A percentile compares a stretch with the other conserved stretches of the same genome.
These are phyloP conservation scores for Drosophila lowei DNA, from an alignment of 1,140 invertebrate genomes.

Conservation along the genomic window DNA sequence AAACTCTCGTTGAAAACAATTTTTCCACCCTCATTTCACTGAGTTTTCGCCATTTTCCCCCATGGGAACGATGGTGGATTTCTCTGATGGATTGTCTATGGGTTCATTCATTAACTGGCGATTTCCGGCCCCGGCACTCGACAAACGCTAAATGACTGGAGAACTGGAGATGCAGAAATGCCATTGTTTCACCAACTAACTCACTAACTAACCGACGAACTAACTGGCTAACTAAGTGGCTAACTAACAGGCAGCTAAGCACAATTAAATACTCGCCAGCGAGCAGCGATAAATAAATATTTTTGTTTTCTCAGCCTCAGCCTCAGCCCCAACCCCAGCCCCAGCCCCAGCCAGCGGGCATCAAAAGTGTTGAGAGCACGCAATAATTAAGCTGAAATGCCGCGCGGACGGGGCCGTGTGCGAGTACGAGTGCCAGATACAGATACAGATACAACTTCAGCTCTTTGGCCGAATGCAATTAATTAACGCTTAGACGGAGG, in stretches of 20 bases:
- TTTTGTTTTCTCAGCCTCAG: constrained; percentile 34
- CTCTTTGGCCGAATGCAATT: constrained; percentile 49
- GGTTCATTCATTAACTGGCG: constrained; percentile 35
- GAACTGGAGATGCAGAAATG: constrained; percentile 50
- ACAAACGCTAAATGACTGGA: constrained; percentile 39
- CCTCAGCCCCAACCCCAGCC: neutral
- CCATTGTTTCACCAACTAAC: constrained; percentile 53
- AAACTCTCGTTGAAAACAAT: too few relatives aligned
- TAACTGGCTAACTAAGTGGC: constrained; percentile 18
- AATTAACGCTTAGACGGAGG: constrained; percentile 56
- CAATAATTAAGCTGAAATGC: constrained; percentile 55
- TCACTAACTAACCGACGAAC: constrained; percentile 15
- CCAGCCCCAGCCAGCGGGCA: constrained; percentile 17
- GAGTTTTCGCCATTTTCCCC: neutral
- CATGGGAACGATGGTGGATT: constrained; percentile 4
- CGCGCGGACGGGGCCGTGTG: neutral
- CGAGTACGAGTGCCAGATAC: constrained; percentile 10
- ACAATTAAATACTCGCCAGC: constrained; percentile 33
- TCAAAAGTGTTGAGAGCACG: constrained; percentile 74
- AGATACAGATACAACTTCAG: constrained; percentile 13
- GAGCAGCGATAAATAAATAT: constrained; percentile 46
- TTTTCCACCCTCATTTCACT: constrained; percentile 28
- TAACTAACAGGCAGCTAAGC: constrained; percentile 12
- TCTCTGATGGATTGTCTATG: constrained; percentile 1
- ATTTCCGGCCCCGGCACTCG: constrained; percentile 55